Base-by-base conservation (phyloP, 2,113 vertebrate genomes). In the Dipodomys ordii region DNA sequence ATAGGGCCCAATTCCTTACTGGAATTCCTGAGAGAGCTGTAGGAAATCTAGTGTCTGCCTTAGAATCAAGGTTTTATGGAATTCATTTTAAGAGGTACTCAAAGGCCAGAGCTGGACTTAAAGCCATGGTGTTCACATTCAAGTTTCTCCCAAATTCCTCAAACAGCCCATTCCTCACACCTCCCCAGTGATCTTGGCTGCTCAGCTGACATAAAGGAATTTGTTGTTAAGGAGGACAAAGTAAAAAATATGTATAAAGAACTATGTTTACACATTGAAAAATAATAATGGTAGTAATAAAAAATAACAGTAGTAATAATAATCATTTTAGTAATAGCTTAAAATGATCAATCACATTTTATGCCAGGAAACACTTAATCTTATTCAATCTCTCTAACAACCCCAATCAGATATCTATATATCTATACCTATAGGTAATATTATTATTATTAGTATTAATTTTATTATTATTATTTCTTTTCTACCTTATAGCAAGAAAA, bases 11-110 rank as follows among this genome's bases (percentile, higher is more conserved):
- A 2, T 90, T 90, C 85, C 71, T 22, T 39, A 60, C 53, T 30
- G 27, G 46, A 68, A 39, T 39, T 60, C 84, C 6, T 88, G 67
- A 90, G 46, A 62, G 77, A 92, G n/a, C 27, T 73, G 13, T 67
- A n/a, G 25, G 57, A 16, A 57, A 87, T 84, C 62, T 32, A 76
- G 32, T 71, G 5, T 79, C 76, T 80, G 25, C 64, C 90, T 84
- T 53, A 77, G 64, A 77, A 92, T 84, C 44, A 82, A 27, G 73
- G 44, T 65, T 92, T 93, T 83, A 69, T 86, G 65, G 46, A 81
- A 64, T 88, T 10, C 22, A 23, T 27, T 87, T 79, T 49, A 44
- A 72, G 65, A 82, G 11, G 5, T 3, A 35, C 46, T 84, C 16
- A 79, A 57, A 93, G 62, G 16, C 27, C 10, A 62, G 39, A 12